Evolutionary conservation across 2,113 vertebrate genomes (phyloP), one percentile per base, ranked within the genome.

Genomic region (Bettongia penicillata): DNA sequence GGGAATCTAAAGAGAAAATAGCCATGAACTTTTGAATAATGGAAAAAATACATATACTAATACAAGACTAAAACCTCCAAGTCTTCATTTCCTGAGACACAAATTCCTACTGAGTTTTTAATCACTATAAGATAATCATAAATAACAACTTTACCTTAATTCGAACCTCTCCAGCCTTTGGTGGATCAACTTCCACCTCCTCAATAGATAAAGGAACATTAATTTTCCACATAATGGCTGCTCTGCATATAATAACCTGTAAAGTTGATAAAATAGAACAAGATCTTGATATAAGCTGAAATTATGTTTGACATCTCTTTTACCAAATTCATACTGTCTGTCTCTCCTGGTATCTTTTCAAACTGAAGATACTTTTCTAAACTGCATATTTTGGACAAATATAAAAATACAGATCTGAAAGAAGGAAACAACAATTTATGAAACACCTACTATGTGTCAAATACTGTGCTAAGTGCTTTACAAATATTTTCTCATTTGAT

Each of bases 131-230:
- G 61, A 47, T 52, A 8, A 91, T 92, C 51, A 49, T 84, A 91
- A 96, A 48, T 26, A 31, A 10, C 37, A 51, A 24, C 50, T 47
- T 96, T 93, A 98, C 97, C 97, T 97, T 96, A 89, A 96, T 96
- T 24, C 68, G 91, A 92, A 97, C 96, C 96, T 97, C 96, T 77
- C 94, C 43, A 92, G 94, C 89, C 53, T 97, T 97, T 23, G 96
- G 97, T 48, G 96, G 93, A 1, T 97, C 98, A 49, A 97, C 94
- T 51, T 98, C 93, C 0, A 97, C 95, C 43, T 98, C 92, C 90
- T 98, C 96, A 94, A 98, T 48, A 91, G 94, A 52, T 91, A 97
- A 93, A 53, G 95, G 91, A 51, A 94, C 92, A 92, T 95, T 92
- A 53, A 1, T 22, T 55, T 7, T 2, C 97, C 97, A 97, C 53